Base-by-base conservation (phyloP, 2,888 invertebrate genomes). In the Candidula unifasciata region DNA sequence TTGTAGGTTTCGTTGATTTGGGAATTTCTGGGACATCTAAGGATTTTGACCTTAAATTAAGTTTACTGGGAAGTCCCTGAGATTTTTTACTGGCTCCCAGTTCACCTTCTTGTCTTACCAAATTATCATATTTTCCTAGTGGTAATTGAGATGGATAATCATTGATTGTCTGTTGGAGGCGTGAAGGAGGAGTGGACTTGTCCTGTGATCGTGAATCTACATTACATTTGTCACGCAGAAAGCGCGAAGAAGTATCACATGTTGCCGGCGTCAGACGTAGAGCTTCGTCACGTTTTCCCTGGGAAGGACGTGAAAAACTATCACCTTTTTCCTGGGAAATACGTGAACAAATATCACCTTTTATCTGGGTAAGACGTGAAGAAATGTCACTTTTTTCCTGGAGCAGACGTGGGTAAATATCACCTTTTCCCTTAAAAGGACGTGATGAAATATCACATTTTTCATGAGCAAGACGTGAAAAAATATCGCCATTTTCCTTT, bases 21-120 rank as follows among this genome's bases (percentile, higher is more conserved):
- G 52, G 33, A n/a, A 80, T 77, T 74, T 91, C 90, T 60, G 89
- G 89, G 3, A 89, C 89, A 74, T 90, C 90, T 85, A 88, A 90
- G 57, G 91, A 90, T 86, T 89, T 89, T 85, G 91, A 90, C 84
- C 90, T 87, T 27, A 88, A 85, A 79, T 90, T 90, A 35, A 89
- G 80, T 1, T 57, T 33, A 16, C 74, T 90, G 2, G 83, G 44
- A 82, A 87, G 89, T 37, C 82, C 77, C 35, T 79, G 85, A 69
- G 84, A 80, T 33, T 81, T 68, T 82, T 86, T 84, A 80, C 87
- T 86, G 76, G 85, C 85, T 44, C 82, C 85, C 21, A 88, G 83
- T 83, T 90, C 90, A 24, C 87, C 82, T 77, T 90, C 90, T 27
- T 86, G 83, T 79, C 87, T 86, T 8, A 52, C 85, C 10, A 52